Evolutionary conservation across 2,888 invertebrate genomes (phyloP), one percentile per base, ranked within the genome.

Genomic region (Apodemia hepburni): DNA sequence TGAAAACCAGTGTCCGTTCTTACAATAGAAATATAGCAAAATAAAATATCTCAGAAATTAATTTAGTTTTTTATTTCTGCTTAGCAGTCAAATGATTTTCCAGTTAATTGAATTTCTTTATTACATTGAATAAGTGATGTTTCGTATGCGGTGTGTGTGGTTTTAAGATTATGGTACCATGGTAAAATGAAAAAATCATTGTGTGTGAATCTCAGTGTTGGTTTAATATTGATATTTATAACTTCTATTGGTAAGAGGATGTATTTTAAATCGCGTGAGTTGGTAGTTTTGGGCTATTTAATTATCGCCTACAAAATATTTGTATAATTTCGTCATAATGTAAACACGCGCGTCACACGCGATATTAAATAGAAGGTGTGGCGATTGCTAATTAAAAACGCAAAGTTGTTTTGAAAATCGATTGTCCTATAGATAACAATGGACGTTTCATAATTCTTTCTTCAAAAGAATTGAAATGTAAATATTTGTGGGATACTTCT

Each of bases 31-130:
- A 47, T 65, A 63, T 64, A 63, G 59, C 57, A 63, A 65, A 68
- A 67, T 67, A 67, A 67, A 68, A 61, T 65, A 59, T 65, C 62
- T 65, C 57, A 17, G 60, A 61, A 65, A 65, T 63, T 64, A 59
- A 64, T 57, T 57, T 29, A n/a, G 29, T 57, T 57, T 57, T 57
- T 57, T 57, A 57, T 57, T 60, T 60, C 18, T 17, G 22, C 15
- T 8, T 35, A 54, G 15, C n/a, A 38, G 51, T 57, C 49, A 33
- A 60, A 59, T 58, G 61, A 68, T 70, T 69, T 68, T 68, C 64
- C 69, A 65, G 64, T 66, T 49, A 54, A 58, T 65, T 45, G 64
- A 66, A 57, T 61, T 8, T 61, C 12, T 62, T 59, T 57, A 57
- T 57, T 29, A 57, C 27, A n/a, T 29, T 29, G 29, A 57, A 57